Conservation (phyloP, 37 sponge, comb jelly and placozoan species). For the Corticium candelabrum region DNA sequence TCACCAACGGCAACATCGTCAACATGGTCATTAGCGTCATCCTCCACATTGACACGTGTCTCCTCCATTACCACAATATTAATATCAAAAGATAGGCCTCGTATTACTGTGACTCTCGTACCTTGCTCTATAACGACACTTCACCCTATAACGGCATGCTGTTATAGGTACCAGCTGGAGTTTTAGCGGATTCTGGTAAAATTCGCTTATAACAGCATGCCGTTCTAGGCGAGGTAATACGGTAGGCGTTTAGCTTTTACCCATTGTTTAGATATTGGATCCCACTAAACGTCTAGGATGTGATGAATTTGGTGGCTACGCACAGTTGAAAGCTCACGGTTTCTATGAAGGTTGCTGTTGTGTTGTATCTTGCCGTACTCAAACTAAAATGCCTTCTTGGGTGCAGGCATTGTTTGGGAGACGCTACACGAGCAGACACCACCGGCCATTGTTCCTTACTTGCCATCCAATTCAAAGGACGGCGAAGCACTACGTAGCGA, state of each 20-base stretch:
- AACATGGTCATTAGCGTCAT: too few species aligned
- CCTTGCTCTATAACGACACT: too few species aligned
- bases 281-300: constrained; percentile 68
- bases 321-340: constrained; percentile 45
- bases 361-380: not conserved
- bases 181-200: too few species aligned
- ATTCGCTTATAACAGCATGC: too few species aligned
- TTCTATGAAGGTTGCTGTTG: constrained; percentile 52
- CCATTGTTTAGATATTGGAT: constrained; percentile 45
- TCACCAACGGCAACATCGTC: too few species aligned
- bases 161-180: too few species aligned
- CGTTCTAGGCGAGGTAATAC: too few species aligned
- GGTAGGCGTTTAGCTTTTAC: not conserved
- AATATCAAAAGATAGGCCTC: too few species aligned
- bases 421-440: constrained; percentile 47
- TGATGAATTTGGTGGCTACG: constrained; percentile 75
- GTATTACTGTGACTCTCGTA: too few species aligned
- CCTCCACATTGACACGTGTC: too few species aligned
- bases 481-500: constrained; percentile 47
- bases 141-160: too few species aligned
- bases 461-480: constrained; percentile 74
- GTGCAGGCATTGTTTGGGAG: constrained; percentile 70
- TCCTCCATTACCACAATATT: too few species aligned
- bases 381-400: not conserved
- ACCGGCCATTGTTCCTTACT: constrained; percentile 75